A percentile compares a stretch with the other conserved stretches of the same genome.
These are phyloP conservation scores for Ostrea denselamellosa DNA, from an alignment of 1,140 invertebrate species.

Conservation along the genomic window DNA sequence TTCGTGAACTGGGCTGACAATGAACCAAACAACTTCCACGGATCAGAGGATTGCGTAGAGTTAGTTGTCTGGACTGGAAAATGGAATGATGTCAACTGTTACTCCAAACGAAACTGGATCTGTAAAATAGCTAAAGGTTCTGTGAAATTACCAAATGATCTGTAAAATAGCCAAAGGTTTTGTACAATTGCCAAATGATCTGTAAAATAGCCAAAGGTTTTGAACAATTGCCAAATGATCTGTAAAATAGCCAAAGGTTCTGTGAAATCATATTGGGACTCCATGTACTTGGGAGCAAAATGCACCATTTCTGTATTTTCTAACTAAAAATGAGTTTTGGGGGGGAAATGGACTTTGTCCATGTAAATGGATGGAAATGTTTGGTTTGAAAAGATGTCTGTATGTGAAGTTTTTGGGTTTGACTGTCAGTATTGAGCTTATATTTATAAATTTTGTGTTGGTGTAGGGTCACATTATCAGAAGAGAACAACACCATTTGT, in stretches of 20 bases:
- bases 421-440: background rate
- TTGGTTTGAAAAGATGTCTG: background rate
- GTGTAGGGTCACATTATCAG: conserved; percentile 44
- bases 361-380: no score
- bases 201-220: conserved; percentile 56
- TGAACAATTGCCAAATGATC: no score
- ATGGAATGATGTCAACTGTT: conserved; percentile 68
- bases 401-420: background rate
- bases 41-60: conserved; percentile 66
- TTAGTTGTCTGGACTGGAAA: conserved; percentile 44
- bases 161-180: conserved; percentile 56
- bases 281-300: no score
- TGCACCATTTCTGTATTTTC: no score
- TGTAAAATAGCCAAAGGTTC: conserved; percentile 56
- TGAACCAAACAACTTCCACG: conserved; percentile 65
- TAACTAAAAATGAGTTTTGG: background rate
- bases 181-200: no score
- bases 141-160: no score
- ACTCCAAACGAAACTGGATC: conserved; percentile 64
- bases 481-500: conserved; percentile 45
- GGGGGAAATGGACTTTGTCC: background rate
- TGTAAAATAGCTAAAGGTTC: conserved; percentile 64
- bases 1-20: conserved; percentile 62
- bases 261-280: no score
- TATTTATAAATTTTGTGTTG: background rate